These are phyloP conservation scores for Temnothorax longispinosus DNA, from an alignment of 1,140 invertebrate genomes.

Conservation along the genomic window DNA sequence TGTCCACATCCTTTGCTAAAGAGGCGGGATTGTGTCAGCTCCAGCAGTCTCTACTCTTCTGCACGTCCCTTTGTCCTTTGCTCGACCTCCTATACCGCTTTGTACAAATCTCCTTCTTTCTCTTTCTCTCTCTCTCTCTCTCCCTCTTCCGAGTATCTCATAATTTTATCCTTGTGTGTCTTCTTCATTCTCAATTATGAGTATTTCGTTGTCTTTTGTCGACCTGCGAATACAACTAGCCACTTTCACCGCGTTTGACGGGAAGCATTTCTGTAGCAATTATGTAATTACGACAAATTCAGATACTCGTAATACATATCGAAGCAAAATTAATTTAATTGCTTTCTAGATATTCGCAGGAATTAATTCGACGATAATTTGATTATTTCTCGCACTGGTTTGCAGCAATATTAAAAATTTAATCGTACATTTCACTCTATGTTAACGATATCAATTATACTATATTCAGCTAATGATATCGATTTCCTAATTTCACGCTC, in stretches of 20 bases:
- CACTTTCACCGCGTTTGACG: constrained; percentile 34
- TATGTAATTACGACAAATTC: constrained; percentile 45
- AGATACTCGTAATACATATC: constrained; percentile 34
- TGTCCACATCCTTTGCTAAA: constrained; percentile 70
- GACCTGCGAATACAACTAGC: constrained; percentile 27
- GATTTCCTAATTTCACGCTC: constrained; percentile 16
- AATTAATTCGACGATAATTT: constrained; percentile 46
- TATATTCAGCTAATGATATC: background rate
- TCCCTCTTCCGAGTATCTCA: constrained; percentile 16
- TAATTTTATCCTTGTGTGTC: constrained; percentile 56
- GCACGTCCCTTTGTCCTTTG: constrained; percentile 54
- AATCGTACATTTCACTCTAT: background rate
- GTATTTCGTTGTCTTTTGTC: constrained; percentile 31
- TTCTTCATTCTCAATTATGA: constrained; percentile 52
- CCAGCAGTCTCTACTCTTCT: constrained; percentile 69
- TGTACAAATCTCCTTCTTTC: background rate
- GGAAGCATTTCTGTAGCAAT: constrained; percentile 33
- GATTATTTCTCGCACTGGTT: constrained; percentile 28
- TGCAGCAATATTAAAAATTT: constrained; percentile 20
- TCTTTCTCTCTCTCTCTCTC: background rate
- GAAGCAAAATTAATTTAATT: constrained; percentile 46
- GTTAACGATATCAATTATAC: constrained; percentile 27
- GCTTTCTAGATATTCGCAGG: constrained; percentile 22
- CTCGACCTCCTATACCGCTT: constrained; percentile 51
- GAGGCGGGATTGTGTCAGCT: constrained; percentile 69